Evolutionary conservation across 2,113 vertebrate species (phyloP), one percentile per base, ranked within the genome.

Genomic region (Erythrocebus patas): DNA sequence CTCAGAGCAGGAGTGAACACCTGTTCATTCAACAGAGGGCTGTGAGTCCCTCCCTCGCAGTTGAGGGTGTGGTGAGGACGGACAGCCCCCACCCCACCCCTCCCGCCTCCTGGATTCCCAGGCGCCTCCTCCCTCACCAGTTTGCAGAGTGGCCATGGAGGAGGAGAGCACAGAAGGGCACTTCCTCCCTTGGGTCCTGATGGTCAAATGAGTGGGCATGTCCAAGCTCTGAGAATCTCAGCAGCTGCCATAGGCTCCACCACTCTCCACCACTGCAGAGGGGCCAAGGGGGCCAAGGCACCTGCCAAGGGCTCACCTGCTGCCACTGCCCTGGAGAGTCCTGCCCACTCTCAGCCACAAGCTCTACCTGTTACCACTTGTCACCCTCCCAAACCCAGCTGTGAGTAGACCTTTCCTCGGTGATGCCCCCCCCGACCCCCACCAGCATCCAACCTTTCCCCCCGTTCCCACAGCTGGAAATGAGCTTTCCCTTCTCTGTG

Each of bases 1-100:
- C 17, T 68, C 1, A 22, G 55, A 82, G 40, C 4, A 2, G 38
- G 1, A 7, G 4, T 1, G 20, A 20, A 35, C 0, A 0, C 52
- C 64, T 23, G 4, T 10, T 50, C 30, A 43, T 9, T 50, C 80
- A 22, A 40, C 9, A 43, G 27, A 89, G 32, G 57, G 6, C 57
- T 13, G 11, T 12, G 16, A 48, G 70, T 35, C 76, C 48, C 25
- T 43, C 43, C 38, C 45, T 45, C 45, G 8, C 40, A 18, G 20
- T 9, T 35, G 1, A 23, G 35, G 25, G 30, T 43, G 5, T 16
- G 35, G 25, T 83, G 11, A 84, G 48, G 50, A 83, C 16, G 23
- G 50, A 82, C 22, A 50, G 48, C 48, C 13, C 48, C 48, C 48
- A 14, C 48, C 48, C 48, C 3, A 0, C 3, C 48, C 48, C 48